Conservation (phyloP, 2,113 vertebrate species). For the Oncorhynchus kisutch region DNA sequence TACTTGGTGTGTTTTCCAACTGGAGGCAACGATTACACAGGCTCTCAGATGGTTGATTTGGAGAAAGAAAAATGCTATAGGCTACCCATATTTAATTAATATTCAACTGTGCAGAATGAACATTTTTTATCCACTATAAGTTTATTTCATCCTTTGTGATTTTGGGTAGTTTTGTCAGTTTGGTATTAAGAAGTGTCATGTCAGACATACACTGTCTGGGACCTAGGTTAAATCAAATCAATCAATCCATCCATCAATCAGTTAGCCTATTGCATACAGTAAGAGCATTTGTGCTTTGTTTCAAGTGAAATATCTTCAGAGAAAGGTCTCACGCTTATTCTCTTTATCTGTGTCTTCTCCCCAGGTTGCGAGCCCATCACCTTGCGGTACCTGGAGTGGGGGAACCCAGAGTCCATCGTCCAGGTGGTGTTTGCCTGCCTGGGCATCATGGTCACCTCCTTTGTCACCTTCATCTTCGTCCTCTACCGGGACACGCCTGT, state of each 20-base stretch:
- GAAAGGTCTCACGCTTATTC: neutral
- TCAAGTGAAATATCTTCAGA: too few relatives aligned
- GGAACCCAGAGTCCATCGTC: constrained; percentile 92
- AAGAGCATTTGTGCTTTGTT: too few relatives aligned
- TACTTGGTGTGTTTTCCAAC: constrained; percentile 62
- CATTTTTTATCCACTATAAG: too few relatives aligned
- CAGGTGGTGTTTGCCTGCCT: constrained; percentile 94
- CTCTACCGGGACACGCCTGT: constrained; percentile 95
- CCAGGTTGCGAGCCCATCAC: constrained; percentile 88
- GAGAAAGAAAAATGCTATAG: constrained; percentile 10
- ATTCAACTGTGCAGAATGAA: too few relatives aligned
- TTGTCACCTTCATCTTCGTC: constrained; percentile 94
- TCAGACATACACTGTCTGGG: too few relatives aligned
- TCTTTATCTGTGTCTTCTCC: constrained; percentile 9
- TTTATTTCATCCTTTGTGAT: too few relatives aligned
- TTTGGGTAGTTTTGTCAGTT: too few relatives aligned
- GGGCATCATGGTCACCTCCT: constrained; percentile 93
- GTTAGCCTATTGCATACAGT: too few relatives aligned
- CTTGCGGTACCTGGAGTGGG: constrained; percentile 91
- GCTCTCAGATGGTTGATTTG: constrained; percentile 32
- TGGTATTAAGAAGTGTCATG: too few relatives aligned
- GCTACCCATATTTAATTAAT: too few relatives aligned
- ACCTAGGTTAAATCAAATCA: too few relatives aligned
- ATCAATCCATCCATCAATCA: too few relatives aligned
- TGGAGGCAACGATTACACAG: constrained; percentile 30